Evolutionary conservation across 2,113 vertebrate genomes (phyloP).

Genomic region (Misgurnus mizolepis): DNA sequence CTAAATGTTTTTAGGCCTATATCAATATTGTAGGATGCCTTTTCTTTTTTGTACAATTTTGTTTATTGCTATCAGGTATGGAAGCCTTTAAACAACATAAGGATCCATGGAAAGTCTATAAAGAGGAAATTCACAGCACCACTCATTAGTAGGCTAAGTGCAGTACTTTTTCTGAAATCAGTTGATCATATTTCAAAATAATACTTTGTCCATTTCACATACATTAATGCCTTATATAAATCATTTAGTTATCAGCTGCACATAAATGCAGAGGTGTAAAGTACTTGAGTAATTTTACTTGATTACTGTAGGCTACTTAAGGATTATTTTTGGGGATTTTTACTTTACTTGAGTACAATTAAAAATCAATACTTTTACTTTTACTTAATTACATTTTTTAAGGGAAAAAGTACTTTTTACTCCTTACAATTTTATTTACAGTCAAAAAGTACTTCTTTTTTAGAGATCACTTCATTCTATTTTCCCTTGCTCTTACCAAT

Average conservation of each 20-base stretch:
- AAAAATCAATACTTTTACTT: too few relatives aligned
- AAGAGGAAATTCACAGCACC: conserved; percentile 61
- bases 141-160: conserved; percentile 67
- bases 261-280: too few relatives aligned
- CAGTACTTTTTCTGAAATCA: conserved; percentile 3
- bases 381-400: too few relatives aligned
- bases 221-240: not conserved
- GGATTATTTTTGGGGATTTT: too few relatives aligned
- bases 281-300: too few relatives aligned
- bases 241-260: not conserved
- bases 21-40: not conserved
- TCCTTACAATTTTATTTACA: too few relatives aligned
- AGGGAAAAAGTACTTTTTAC: too few relatives aligned
- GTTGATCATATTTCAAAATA: conserved; percentile 38
- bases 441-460: too few relatives aligned
- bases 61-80: conserved; percentile 51
- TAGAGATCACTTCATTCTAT: too few relatives aligned
- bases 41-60: not conserved
- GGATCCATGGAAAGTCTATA: conserved; percentile 62
- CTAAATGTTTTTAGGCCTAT: not conserved
- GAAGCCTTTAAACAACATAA: conserved; percentile 27
- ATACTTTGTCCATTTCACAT: not conserved
- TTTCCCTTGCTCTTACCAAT: too few relatives aligned
- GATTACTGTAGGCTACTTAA: too few relatives aligned
- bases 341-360: too few relatives aligned